Percentiles rank a stretch among this genome's conserved stretches.
phyloP scores from a whole-genome alignment of 2,113 vertebrate genomes.

The Phaethon lepturus region DNA sequence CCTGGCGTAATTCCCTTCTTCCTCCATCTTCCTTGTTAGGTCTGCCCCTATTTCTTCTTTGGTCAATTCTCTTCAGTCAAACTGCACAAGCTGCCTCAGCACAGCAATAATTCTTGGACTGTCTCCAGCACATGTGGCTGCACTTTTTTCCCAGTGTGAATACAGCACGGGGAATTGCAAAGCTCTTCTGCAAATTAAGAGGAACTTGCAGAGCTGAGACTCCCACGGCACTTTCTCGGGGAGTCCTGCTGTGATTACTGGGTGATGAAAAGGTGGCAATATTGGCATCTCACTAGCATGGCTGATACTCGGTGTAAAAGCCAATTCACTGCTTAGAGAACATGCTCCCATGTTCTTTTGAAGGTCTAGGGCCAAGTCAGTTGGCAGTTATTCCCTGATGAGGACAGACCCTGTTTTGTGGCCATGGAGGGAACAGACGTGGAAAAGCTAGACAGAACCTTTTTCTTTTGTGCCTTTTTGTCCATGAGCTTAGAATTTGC shows the following conservation, averaged over 20 bases:
- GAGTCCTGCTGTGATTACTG: not conserved
- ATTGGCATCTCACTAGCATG: not conserved
- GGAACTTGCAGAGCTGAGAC: not conserved
- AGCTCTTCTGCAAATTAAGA: too few species aligned
- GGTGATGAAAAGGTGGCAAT: not conserved
- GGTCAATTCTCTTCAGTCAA: not conserved
- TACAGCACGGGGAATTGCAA: too few species aligned
- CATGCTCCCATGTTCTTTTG: rapidly evolving
- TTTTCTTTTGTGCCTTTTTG: not conserved
- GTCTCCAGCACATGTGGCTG: too few species aligned
- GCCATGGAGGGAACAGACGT: not conserved
- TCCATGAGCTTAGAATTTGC: not conserved
- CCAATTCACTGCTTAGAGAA: not conserved
- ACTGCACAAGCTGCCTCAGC: too few species aligned
- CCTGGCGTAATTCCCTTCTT: not conserved
- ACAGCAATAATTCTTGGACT: too few species aligned
- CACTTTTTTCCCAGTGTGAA: too few species aligned
- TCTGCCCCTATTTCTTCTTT: not conserved
- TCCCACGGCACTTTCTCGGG: not conserved
- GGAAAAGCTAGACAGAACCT: not conserved
- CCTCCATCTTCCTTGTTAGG: not conserved
- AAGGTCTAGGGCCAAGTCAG: not conserved
- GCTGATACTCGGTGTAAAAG: not conserved
- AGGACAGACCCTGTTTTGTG: not conserved
- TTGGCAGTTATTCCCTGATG: not conserved